Evolutionary conservation across 2,888 invertebrate species (phyloP).

Genomic region (Schrankia costaestrigalis): DNA sequence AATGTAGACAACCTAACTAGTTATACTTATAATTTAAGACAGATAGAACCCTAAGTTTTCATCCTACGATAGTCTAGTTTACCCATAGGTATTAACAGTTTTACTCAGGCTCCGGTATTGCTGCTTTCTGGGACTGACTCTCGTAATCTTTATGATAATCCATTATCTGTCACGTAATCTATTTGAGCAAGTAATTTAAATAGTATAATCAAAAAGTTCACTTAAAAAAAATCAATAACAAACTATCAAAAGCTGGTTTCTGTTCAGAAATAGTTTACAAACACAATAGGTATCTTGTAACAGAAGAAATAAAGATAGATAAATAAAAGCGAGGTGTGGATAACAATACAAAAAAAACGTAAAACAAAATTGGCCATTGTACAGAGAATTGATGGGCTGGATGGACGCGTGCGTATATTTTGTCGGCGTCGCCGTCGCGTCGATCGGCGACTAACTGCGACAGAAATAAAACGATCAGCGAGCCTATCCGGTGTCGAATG

Average conservation of each 20-base stretch:
- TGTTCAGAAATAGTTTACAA: slow-evolving; percentile 18
- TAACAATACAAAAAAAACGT: slow-evolving; percentile 14
- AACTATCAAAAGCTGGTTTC: slow-evolving; percentile 5
- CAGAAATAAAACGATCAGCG: slow-evolving; percentile 19
- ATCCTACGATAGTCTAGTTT: too few relatives aligned
- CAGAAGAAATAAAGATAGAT: slow-evolving; percentile 1
- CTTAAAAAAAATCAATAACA: slow-evolving; percentile 1
- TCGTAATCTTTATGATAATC: too few relatives aligned
- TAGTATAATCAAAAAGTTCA: slow-evolving; percentile 10
- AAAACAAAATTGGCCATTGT: slow-evolving; percentile 11
- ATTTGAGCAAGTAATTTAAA: slow-evolving; percentile 6
- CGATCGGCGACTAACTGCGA: slow-evolving; percentile 14
- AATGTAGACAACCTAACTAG: too few relatives aligned
- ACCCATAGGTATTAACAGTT: too few relatives aligned
- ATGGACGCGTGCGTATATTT: slow-evolving; percentile 15
- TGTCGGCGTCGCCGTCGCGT: slow-evolving; percentile 10
- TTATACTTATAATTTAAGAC: too few relatives aligned
- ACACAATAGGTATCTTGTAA: slow-evolving; percentile 18
- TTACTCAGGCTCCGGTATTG: too few relatives aligned
- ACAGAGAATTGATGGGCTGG: slow-evolving; percentile 9
- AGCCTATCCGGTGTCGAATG: slow-evolving; percentile 8
- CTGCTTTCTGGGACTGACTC: too few relatives aligned
- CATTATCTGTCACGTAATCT: too few relatives aligned
- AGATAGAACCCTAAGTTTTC: too few relatives aligned
- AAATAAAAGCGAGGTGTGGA: slow-evolving; percentile 13